Percentiles rank a stretch among this genome's conserved stretches.
phyloP scores from a whole-genome alignment of 2,797 vertebrate genomes.

The Crypturellus tataupa region DNA sequence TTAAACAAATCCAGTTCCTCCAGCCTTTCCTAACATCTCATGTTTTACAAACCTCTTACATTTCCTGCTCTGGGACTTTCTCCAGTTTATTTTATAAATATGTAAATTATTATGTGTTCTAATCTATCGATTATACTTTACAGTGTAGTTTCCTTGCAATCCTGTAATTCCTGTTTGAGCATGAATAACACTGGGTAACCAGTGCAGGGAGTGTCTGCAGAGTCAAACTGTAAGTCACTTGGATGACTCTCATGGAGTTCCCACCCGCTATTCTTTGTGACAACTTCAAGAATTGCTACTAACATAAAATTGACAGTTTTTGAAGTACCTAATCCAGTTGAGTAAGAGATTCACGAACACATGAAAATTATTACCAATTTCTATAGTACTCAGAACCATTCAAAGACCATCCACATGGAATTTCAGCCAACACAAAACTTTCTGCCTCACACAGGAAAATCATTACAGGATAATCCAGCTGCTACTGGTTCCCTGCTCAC shows the following conservation, averaged over 20 bases:
- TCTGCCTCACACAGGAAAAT: background rate
- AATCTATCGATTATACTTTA: background rate
- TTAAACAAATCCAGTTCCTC: background rate
- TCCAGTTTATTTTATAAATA: background rate
- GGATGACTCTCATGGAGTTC: background rate
- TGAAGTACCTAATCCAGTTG: background rate
- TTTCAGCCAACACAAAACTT: background rate
- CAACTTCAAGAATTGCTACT: background rate
- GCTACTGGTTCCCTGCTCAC: too few relatives aligned
- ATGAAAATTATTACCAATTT: background rate
- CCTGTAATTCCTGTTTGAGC: background rate
- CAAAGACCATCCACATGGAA: background rate
- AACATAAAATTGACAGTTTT: background rate
- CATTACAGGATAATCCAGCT: background rate
- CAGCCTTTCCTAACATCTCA: background rate
- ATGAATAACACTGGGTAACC: background rate
- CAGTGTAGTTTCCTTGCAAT: background rate
- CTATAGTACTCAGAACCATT: background rate
- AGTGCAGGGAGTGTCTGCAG: background rate
- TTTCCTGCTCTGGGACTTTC: background rate
- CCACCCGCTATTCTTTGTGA: accelerated
- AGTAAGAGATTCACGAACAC: background rate
- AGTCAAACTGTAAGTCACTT: background rate
- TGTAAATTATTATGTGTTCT: background rate
- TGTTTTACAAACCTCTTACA: background rate